A percentile compares a stretch with the other conserved stretches of the same genome.
Evolutionary conservation across 2,888 invertebrate species (phyloP).

Genomic region (Tolmerus cingulatus): DNA sequence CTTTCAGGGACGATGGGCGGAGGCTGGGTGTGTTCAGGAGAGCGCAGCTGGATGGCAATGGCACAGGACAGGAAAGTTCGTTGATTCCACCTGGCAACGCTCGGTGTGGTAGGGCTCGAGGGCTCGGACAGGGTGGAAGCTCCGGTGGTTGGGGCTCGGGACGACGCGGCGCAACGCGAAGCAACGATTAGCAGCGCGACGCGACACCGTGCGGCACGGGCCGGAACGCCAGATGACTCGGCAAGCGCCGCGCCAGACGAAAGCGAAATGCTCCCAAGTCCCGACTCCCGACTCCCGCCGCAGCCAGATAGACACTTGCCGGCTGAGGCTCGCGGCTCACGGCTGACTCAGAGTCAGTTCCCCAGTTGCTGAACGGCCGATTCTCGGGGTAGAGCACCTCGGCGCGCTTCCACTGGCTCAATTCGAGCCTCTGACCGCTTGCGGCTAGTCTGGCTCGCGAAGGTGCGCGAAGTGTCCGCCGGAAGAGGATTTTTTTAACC

Average conservation of each 20-base stretch:
- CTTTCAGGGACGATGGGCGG: not conserved
- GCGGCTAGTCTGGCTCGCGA: not conserved
- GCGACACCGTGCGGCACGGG: not conserved
- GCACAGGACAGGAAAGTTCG: not conserved
- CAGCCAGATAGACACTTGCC: constrained; percentile 7
- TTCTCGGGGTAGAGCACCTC: constrained; percentile 22
- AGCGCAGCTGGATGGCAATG: not conserved
- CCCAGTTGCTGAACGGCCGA: constrained; percentile 29
- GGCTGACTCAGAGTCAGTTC: not conserved
- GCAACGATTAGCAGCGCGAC: not conserved
- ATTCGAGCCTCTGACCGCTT: not conserved
- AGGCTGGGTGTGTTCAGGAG: too few species aligned
- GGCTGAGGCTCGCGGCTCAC: constrained; percentile 20
- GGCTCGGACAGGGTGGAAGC: not conserved
- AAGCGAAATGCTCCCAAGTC: constrained; percentile 32
- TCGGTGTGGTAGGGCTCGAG: not conserved
- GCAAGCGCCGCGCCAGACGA: constrained; percentile 37
- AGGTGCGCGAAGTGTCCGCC: not conserved
- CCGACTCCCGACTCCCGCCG: not conserved
- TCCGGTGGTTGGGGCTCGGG: not conserved
- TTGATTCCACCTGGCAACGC: constrained; percentile 15
- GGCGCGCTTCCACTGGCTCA: not conserved
- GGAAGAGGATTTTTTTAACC: not conserved
- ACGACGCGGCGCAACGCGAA: not conserved
- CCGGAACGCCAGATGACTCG: constrained; percentile 18